A percentile compares a stretch with the other conserved stretches of the same genome.
These are phyloP conservation scores for Eulemur coronatus DNA, from an alignment of 2,797 vertebrate species.

Conservation along the genomic window DNA sequence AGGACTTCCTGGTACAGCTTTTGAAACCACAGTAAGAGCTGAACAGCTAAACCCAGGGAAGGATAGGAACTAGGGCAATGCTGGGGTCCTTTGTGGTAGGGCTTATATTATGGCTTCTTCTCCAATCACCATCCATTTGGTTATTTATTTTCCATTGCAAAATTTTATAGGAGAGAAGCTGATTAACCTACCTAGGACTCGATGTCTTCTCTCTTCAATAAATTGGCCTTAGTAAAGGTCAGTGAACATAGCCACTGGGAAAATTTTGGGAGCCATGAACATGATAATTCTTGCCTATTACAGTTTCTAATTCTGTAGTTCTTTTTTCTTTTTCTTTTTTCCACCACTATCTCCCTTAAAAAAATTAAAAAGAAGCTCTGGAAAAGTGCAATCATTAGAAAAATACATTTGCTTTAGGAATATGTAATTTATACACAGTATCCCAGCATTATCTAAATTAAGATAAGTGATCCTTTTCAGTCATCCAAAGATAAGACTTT, in stretches of 20 bases:
- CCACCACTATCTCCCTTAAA: neutral
- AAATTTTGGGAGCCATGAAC: neutral
- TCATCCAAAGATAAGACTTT: neutral
- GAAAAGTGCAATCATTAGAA: neutral
- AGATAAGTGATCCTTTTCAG: neutral
- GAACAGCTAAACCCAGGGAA: neutral
- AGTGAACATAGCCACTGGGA: neutral
- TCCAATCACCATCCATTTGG: neutral
- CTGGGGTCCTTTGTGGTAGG: neutral
- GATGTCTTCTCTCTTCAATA: neutral
- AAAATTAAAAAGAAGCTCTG: neutral
- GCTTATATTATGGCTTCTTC: neutral
- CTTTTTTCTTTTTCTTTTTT: neutral
- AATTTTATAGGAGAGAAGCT: neutral
- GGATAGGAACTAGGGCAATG: neutral
- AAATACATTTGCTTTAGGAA: neutral
- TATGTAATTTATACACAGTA: neutral
- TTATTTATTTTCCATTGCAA: neutral
- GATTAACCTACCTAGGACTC: neutral
- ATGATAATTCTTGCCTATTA: neutral
- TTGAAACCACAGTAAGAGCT: slow-evolving; percentile 5
- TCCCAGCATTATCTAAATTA: neutral
- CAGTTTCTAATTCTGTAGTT: neutral
- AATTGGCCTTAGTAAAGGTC: neutral
- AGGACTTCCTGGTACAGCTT: neutral